A percentile compares a stretch with the other conserved stretches of the same genome.
Conservation (phyloP, 2,797 vertebrate genomes). For the Propithecus perrieri region DNA sequence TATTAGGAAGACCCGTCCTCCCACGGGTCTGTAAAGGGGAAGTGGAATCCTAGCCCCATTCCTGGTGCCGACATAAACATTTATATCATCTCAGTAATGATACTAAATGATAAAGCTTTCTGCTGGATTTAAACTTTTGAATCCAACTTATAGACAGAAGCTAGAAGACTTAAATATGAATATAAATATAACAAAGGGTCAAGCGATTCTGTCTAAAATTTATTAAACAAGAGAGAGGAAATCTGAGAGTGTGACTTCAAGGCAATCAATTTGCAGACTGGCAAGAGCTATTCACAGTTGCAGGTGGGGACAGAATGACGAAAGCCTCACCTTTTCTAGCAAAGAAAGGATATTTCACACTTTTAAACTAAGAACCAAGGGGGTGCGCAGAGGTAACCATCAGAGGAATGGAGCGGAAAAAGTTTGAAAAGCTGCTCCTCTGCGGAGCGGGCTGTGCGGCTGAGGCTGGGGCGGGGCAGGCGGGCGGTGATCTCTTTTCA, state of each 20-base stretch:
- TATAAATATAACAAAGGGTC: not conserved
- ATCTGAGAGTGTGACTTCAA: not conserved
- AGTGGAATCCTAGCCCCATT: not conserved
- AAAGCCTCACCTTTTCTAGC: not conserved
- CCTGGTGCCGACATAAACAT: not conserved
- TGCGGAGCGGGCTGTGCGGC: too few relatives aligned
- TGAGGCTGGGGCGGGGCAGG: not conserved
- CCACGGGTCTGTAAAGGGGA: accelerated
- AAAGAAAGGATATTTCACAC: not conserved
- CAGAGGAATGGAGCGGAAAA: too few relatives aligned
- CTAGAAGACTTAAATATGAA: not conserved
- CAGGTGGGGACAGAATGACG: accelerated
- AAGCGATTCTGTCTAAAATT: too few relatives aligned
- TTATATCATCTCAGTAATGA: accelerated
- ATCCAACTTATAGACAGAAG: not conserved
- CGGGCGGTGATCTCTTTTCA: accelerated
- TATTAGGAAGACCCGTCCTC: not conserved
- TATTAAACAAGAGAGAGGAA: not conserved
- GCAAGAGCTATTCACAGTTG: not conserved
- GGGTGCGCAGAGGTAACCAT: accelerated
- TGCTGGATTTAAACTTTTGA: not conserved
- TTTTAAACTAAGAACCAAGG: not conserved
- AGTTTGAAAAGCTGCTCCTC: accelerated
- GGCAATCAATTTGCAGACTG: not conserved
- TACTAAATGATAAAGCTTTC: not conserved